These are phyloP conservation scores for Drosophila oshimai DNA, from an alignment of 1,140 invertebrate genomes.

Conservation along the genomic window DNA sequence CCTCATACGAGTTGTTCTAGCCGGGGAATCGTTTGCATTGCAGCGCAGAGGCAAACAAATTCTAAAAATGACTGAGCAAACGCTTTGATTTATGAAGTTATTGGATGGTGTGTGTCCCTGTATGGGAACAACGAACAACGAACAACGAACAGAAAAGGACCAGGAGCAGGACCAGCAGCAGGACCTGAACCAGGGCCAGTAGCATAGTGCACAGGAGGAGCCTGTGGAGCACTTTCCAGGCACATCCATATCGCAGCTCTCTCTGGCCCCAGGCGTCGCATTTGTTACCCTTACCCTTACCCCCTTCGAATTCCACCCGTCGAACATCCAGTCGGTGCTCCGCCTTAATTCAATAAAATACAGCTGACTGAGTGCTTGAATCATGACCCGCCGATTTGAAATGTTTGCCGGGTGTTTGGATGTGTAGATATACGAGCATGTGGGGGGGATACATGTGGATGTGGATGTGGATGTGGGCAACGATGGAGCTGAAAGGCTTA, in stretches of 20 bases:
- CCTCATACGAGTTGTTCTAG: constrained; percentile 14
- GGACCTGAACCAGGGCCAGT: neutral
- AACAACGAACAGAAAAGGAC: neutral
- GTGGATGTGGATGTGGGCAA: neutral
- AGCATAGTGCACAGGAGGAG: too few species aligned
- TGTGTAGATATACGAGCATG: neutral
- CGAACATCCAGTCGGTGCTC: constrained; percentile 19
- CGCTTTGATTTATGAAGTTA: constrained; percentile 79
- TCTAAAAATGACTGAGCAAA: constrained; percentile 79
- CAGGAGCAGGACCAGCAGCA: neutral
- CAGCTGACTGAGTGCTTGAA: constrained; percentile 79
- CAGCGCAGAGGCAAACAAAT: constrained; percentile 66
- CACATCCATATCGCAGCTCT: constrained; percentile 18
- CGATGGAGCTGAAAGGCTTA: constrained; percentile 36
- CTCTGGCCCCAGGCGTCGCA: constrained; percentile 52
- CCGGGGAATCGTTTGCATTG: constrained; percentile 50
- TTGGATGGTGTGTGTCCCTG: constrained; percentile 1
- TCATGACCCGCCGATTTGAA: constrained; percentile 77
- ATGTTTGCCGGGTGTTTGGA: constrained; percentile 51
- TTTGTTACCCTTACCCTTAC: constrained; percentile 35
- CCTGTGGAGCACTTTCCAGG: constrained; percentile 5
- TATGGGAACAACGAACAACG: too few species aligned
- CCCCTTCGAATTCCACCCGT: neutral
- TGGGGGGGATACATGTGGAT: neutral
- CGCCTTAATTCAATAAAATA: constrained; percentile 78